phyloP scores from a whole-genome alignment of 1,140 invertebrate species.

The Ceratina calcarata region DNA sequence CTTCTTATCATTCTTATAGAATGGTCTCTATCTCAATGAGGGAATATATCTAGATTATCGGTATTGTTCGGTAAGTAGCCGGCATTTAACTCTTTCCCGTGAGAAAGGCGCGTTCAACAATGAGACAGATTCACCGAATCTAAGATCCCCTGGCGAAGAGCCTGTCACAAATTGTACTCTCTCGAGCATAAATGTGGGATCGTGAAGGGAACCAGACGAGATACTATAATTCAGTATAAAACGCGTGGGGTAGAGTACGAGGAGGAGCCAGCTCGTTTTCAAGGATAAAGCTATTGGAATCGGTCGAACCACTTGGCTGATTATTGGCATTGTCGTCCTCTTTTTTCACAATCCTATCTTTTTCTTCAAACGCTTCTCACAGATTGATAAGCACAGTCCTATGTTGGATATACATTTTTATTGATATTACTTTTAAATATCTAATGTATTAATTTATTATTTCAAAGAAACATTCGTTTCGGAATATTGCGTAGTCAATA shows the following conservation, averaged over 20 bases:
- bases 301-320: conserved; percentile 72
- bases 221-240: conserved; percentile 43
- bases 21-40: not conserved
- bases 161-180: conserved; percentile 58
- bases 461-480: not conserved
- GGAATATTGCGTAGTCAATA: not conserved
- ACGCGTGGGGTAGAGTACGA: conserved; percentile 35
- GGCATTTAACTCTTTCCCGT: conserved; percentile 39
- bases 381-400: not conserved
- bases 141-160: conserved; percentile 43
- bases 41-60: not conserved
- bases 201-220: conserved; percentile 29
- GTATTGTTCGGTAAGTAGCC: conserved; percentile 10
- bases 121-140: conserved; percentile 48
- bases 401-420: not conserved
- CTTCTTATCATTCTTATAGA: not conserved
- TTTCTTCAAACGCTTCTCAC: not conserved
- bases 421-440: not conserved
- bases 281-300: conserved; percentile 72
- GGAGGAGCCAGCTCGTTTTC: conserved; percentile 51
- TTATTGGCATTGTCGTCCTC: conserved; percentile 74
- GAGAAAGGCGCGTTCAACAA: conserved; percentile 39
- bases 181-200: conserved; percentile 54
- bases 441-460: not conserved
- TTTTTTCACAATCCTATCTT: conserved; percentile 32